These are phyloP conservation scores for Drosophila repletoides DNA, from an alignment of 1,140 invertebrate species.

Conservation along the genomic window DNA sequence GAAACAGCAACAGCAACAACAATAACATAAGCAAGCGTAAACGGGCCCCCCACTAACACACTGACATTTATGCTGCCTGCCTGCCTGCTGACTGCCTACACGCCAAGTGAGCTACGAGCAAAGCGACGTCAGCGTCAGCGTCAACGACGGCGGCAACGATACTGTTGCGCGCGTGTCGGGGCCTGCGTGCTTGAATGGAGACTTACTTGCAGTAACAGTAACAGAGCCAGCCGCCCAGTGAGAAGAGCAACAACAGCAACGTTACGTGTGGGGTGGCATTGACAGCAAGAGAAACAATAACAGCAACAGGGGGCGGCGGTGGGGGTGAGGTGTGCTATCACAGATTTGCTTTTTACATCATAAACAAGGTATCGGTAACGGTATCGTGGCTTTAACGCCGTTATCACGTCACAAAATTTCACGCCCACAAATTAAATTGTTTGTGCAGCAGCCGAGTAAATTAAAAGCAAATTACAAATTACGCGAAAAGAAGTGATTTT, in stretches of 20 bases:
- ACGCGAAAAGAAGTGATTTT: conserved; percentile 38
- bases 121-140: conserved; percentile 2
- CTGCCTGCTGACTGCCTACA: conserved; percentile 22
- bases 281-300: conserved; percentile 25
- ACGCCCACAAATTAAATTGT: conserved; percentile 44
- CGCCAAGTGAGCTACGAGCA: no score
- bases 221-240: no score
- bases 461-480: conserved; percentile 20
- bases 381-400: conserved; percentile 13
- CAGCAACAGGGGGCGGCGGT: conserved; percentile 4
- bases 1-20: conserved; percentile 17
- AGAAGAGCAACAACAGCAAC: conserved; percentile 41
- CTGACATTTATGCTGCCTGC: conserved; percentile 45
- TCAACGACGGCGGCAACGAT: conserved; percentile 8
- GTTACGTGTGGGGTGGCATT: conserved; percentile 36
- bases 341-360: conserved; percentile 27
- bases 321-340: conserved; percentile 29
- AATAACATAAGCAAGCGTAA: conserved; percentile 12
- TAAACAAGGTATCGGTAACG: conserved; percentile 18
- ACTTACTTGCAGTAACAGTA: conserved; percentile 43
- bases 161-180: conserved; percentile 57
- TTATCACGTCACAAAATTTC: conserved; percentile 46
- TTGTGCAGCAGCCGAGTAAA: conserved; percentile 17
- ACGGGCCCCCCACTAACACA: conserved; percentile 55
- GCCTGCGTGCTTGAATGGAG: conserved; percentile 48